Evolutionary conservation across 2,888 invertebrate species (phyloP), one percentile per base, ranked within the genome.

Genomic region (Epinotia brunnichana): DNA sequence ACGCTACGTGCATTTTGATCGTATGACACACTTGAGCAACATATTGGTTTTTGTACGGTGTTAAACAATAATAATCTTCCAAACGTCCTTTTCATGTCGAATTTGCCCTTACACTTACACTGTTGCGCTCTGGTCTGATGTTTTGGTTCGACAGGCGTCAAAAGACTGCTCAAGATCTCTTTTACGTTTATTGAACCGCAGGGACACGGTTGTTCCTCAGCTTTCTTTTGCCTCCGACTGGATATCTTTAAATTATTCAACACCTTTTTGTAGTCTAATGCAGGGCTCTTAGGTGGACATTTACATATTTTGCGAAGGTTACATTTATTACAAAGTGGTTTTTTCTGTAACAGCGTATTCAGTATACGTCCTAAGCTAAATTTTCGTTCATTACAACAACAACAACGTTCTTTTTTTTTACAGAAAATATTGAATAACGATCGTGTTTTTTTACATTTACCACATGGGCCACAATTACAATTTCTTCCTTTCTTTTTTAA

Each of bases 51-150:
- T 41, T 41, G 54, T 41, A 66, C 41, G 13, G 51, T 35, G n/a
- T 66, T 56, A 41, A 10, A 56, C 21, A 66, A 66, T 66, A 66
- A 56, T n/a, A 66, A n/a, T 19, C 66, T 66, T 19, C 39, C n/a
- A 41, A 66, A 54, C 21, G 7, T 21, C 41, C 41, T 56, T 24
- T 24, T 66, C 0, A 41, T 13, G 9, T 54, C 15, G n/a, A 11
- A 19, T 2, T 15, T 4, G 0, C 11, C 15, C 1, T 54, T n/a
- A 56, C 66, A 64, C 7, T 5, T 3, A 21, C 64, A 64, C 4
- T 54, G 53, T 64, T 39, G 64, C 9, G 51, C 53, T 54, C 39
- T 64, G 35, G 53, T 21, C 19, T 10, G 15, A 0, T 21, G 17
- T 29, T 35, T 53, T 17, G 9, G 24, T 17, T 19, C 29, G 3